Base-by-base conservation (phyloP, 2,888 invertebrate species). In the Oegoconia quadripuncta region DNA sequence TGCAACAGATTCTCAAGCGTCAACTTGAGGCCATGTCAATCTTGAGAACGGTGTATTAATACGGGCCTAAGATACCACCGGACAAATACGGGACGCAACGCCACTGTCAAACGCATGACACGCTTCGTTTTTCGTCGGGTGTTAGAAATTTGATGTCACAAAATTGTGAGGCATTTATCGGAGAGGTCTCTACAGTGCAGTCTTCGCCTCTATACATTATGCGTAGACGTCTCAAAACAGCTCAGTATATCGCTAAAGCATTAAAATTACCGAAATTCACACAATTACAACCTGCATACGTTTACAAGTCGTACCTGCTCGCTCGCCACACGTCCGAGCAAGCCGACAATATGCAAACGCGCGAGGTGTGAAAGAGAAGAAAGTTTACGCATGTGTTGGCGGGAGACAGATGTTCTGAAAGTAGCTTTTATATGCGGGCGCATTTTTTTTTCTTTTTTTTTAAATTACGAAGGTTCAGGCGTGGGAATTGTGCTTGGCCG, bases 381-480 rank as follows among this genome's bases (percentile, higher is more conserved):
- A 34, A 13, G 37, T 34, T 44, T 49, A 15, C 18, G 54, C 45
- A 31, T 42, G 50, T 41, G 41, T 49, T 44, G 34, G 44, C 49
- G 53, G 55, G 72, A 71, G 83, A 78, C 81, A 82, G 81, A 81
- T 82, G 83, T 80, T 82, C 74, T 44, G 59, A 63, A 67, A 67
- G 71, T 64, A 61, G 65, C 65, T 59, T 71, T 71, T 73, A 59
- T 67, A 77, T 81, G 83, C 77, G 79, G 78, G 83, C 64, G 66
- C 52, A 57, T 64, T 69, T 70, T 77, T 59, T 37, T 9, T 51
- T 47, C 31, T 34, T 25, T 41, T 48, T 48, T 46, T 49, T 50
- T 34, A 41, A 52, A 48, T 55, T 49, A 49, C 52, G 46, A 50
- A 56, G 61, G 55, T 59, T n/a, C n/a, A n/a, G 54, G 55, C 12